Percentiles rank a stretch among this genome's conserved stretches.
Evolutionary conservation across 2,888 invertebrate genomes (phyloP).

Genomic region (Arge pagana): DNA sequence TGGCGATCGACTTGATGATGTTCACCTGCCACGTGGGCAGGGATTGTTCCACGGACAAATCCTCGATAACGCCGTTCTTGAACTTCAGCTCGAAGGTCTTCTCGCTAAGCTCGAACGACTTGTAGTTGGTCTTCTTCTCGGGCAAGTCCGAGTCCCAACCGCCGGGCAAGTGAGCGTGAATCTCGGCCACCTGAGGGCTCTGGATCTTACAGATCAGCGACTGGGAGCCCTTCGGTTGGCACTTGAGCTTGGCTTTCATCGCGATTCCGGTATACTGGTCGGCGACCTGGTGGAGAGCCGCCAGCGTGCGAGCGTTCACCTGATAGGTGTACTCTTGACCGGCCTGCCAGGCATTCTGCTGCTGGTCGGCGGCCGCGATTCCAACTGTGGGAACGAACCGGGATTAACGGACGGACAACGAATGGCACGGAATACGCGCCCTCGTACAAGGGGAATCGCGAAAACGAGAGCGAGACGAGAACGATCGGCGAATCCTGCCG

Average conservation of each 20-base stretch:
- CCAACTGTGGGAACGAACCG: no score
- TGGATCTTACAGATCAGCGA: conserved; percentile 28
- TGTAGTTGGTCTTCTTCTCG: conserved; percentile 24
- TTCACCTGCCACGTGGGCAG: conserved; percentile 36
- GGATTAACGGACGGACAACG: no score
- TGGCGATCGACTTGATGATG: conserved; percentile 35
- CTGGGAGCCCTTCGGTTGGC: conserved; percentile 27
- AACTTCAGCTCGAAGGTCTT: conserved; percentile 41
- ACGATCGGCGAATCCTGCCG: no score
- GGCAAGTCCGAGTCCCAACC: conserved; percentile 27
- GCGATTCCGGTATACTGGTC: conserved; percentile 40
- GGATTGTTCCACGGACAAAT: conserved; percentile 37
- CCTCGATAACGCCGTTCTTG: conserved; percentile 29
- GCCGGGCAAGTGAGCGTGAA: conserved; percentile 38
- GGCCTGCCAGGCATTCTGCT: conserved; percentile 37
- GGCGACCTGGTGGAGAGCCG: conserved; percentile 39
- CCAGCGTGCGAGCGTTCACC: conserved; percentile 37
- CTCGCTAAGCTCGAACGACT: conserved; percentile 32
- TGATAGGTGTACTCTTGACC: conserved; percentile 43
- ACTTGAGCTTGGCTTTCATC: conserved; percentile 30
- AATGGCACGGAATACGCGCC: no score
- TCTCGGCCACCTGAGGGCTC: conserved; percentile 36
- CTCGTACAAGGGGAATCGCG: no score
- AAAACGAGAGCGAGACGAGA: no score
- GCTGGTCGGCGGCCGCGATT: conserved; percentile 8